Conservation (phyloP, 2,888 invertebrate genomes). For the Tridacna gigas region DNA sequence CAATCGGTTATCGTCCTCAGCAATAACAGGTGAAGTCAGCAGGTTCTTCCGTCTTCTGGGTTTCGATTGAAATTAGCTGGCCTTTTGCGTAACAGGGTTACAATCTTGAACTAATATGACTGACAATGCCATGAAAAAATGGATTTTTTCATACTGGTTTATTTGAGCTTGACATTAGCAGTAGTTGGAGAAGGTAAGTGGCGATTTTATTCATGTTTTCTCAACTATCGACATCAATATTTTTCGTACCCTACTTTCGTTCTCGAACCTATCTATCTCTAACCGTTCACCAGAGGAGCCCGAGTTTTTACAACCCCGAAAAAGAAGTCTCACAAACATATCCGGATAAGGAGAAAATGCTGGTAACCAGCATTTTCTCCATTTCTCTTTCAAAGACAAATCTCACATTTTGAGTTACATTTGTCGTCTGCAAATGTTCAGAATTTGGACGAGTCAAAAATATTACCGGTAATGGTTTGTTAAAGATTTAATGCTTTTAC, state of each 20-base stretch:
- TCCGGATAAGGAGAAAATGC: too few species aligned
- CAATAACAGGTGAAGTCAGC: background rate
- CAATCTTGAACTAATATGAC: slow-evolving; percentile 8
- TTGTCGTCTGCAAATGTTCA: too few species aligned
- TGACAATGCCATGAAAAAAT: background rate
- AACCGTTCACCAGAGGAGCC: too few species aligned
- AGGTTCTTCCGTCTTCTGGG: background rate
- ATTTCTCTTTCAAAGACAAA: too few species aligned
- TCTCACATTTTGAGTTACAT: too few species aligned
- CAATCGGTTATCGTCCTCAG: background rate
- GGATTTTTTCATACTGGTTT: slow-evolving; percentile 1
- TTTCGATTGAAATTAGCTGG: slow-evolving; percentile 7
- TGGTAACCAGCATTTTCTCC: too few species aligned
- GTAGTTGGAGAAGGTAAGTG: slow-evolving; percentile 16
- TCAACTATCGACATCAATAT: background rate
- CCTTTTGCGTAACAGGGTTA: slow-evolving; percentile 1
- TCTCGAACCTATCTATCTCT: too few species aligned
- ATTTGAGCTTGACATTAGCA: background rate
- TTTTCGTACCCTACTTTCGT: background rate
- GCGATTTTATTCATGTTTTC: background rate
- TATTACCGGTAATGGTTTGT: too few species aligned
- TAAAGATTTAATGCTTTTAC: too few species aligned
- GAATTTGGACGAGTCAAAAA: too few species aligned
- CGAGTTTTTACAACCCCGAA: too few species aligned
- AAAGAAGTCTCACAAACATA: too few species aligned